Evolutionary conservation across 1,140 invertebrate species (phyloP).

Genomic region (Anastrepha obliqua): DNA sequence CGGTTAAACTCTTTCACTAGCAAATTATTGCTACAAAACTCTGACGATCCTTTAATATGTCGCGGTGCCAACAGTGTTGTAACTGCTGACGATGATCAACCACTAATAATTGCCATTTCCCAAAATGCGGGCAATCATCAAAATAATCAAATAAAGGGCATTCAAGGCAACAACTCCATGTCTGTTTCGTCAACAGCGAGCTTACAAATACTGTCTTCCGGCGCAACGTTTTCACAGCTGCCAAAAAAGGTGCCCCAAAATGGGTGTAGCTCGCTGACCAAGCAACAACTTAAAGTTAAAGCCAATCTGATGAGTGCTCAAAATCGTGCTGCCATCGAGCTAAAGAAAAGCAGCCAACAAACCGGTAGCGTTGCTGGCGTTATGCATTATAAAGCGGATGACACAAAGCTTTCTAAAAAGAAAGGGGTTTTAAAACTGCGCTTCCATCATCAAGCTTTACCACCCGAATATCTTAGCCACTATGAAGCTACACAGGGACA

Average conservation of each 20-base stretch:
- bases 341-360: slow-evolving; percentile 56
- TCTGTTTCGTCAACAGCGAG: not conserved
- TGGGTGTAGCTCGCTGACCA: slow-evolving; percentile 68
- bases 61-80: slow-evolving; percentile 66
- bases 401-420: slow-evolving; percentile 70
- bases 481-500: slow-evolving; percentile 83
- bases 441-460: slow-evolving; percentile 87
- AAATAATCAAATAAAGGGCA: not conserved
- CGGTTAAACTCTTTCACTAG: slow-evolving; percentile 56
- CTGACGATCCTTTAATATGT: slow-evolving; percentile 72
- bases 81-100: slow-evolving; percentile 67
- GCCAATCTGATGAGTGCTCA: slow-evolving; percentile 67
- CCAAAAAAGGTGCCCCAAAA: slow-evolving; percentile 34
- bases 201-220: not conserved
- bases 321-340: slow-evolving; percentile 58
- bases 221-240: not conserved
- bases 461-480: slow-evolving; percentile 86
- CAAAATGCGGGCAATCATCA: slow-evolving; percentile 1
- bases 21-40: slow-evolving; percentile 67
- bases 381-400: slow-evolving; percentile 41
- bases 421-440: slow-evolving; percentile 85
- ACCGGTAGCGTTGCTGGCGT: slow-evolving; percentile 17
- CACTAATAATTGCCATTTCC: slow-evolving; percentile 58
- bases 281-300: slow-evolving; percentile 68
- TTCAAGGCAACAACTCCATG: not conserved